Evolutionary conservation across 2,113 vertebrate genomes (phyloP).

Genomic region (Thermophis baileyi): DNA sequence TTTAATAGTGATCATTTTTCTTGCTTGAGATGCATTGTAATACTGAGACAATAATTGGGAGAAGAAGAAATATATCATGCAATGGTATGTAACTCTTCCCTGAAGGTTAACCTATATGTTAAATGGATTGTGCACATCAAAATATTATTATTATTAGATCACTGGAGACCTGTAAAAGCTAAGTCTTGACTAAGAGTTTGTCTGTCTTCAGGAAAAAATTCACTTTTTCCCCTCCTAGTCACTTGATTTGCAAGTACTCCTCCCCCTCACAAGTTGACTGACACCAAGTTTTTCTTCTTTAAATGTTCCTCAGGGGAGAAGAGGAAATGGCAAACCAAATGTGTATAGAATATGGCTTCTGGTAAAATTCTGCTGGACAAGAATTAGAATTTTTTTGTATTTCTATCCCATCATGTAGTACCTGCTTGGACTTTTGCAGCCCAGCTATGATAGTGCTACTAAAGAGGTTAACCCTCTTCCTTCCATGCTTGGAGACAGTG

Average conservation of each 20-base stretch:
- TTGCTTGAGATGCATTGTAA: not conserved
- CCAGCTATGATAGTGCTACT: not conserved
- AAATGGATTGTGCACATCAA: not conserved
- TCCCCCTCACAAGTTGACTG: not conserved
- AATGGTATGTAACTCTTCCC: not conserved
- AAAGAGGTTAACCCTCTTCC: too few species aligned
- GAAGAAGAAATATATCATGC: not conserved
- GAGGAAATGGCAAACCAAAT: not conserved
- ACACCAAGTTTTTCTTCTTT: not conserved
- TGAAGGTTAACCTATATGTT: not conserved
- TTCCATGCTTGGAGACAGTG: not conserved
- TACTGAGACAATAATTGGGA: not conserved
- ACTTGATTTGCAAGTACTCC: not conserved
- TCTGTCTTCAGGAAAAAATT: not conserved
- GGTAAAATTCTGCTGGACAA: not conserved
- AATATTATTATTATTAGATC: not conserved
- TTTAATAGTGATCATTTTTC: not conserved
- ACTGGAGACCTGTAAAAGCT: not conserved
- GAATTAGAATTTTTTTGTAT: not conserved
- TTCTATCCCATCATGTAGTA: too few species aligned
- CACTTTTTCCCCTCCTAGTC: not conserved
- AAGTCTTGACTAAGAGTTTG: not conserved
- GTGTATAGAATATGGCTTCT: not conserved
- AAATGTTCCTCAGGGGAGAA: not conserved
- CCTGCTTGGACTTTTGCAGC: not conserved